A percentile compares a stretch with the other conserved stretches of the same genome.
Evolutionary conservation across 2,113 vertebrate genomes (phyloP).

Genomic region (Tupaia tana): DNA sequence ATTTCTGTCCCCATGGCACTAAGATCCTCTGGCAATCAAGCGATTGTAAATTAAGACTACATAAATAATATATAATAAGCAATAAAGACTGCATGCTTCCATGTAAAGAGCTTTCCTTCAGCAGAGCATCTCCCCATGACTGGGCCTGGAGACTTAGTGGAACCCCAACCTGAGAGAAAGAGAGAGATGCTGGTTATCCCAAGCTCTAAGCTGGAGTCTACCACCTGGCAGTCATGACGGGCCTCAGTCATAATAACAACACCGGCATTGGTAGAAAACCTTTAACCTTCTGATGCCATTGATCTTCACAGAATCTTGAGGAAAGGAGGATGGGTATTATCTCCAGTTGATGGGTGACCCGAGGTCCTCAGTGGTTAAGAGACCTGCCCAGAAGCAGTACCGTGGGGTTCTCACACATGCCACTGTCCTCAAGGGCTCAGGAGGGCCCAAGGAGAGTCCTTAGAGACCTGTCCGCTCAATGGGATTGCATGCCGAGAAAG

Average conservation of each 20-base stretch:
- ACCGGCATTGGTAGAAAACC: neutral
- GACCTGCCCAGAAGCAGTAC: neutral
- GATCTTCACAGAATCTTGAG: neutral
- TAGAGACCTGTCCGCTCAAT: neutral
- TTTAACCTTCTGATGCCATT: neutral
- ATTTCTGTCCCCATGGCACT: slow-evolving; percentile 76
- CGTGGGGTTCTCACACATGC: neutral
- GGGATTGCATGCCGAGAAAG: neutral
- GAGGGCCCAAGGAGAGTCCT: neutral
- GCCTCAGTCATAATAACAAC: neutral
- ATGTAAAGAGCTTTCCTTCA: neutral
- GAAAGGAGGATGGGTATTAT: neutral
- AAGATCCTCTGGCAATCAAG: slow-evolving; percentile 76
- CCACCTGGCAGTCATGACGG: neutral
- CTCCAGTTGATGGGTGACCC: neutral
- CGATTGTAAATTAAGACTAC: slow-evolving; percentile 79
- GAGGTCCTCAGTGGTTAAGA: neutral
- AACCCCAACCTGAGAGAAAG: neutral
- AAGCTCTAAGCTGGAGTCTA: neutral
- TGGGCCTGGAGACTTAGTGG: neutral
- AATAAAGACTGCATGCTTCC: slow-evolving; percentile 53
- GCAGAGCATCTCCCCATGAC: neutral
- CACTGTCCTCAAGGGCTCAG: neutral
- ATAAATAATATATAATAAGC: slow-evolving; percentile 80
- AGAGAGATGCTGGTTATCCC: neutral